These are phyloP conservation scores for Torymus texanus DNA, from an alignment of 2,888 invertebrate species.

Conservation along the genomic window DNA sequence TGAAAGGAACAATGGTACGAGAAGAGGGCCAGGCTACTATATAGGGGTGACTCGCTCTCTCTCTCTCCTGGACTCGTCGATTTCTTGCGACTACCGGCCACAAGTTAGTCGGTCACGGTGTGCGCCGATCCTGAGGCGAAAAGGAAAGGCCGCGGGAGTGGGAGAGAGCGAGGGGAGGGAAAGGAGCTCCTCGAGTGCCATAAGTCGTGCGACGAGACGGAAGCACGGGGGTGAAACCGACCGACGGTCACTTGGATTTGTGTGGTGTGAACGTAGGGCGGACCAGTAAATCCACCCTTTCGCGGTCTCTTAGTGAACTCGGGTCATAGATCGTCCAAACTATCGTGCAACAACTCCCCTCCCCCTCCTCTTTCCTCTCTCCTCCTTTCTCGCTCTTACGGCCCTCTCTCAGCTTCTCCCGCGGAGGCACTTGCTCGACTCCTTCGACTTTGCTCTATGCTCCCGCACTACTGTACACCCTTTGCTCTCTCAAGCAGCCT, in stretches of 20 bases:
- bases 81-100: conserved; percentile 36
- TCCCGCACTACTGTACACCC: conserved; percentile 55
- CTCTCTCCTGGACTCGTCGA: conserved; percentile 11
- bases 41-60: too few relatives aligned
- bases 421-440: conserved; percentile 54
- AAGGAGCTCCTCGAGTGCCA: conserved; percentile 65
- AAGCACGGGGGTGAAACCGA: conserved; percentile 63
- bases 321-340: conserved; percentile 73
- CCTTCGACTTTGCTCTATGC: conserved; percentile 56
- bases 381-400: background rate
- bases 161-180: conserved; percentile 41
- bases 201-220: conserved; percentile 68
- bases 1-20: too few relatives aligned
- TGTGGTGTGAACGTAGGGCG: conserved; percentile 74
- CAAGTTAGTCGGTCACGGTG: conserved; percentile 55
- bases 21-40: too few relatives aligned
- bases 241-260: conserved; percentile 74
- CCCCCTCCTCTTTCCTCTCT: background rate
- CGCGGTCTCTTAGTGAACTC: conserved; percentile 74
- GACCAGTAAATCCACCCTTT: conserved; percentile 74
- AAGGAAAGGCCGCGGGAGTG: conserved; percentile 8
- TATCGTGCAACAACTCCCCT: conserved; percentile 71
- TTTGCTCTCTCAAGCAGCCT: conserved; percentile 46
- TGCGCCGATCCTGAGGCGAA: conserved; percentile 41
- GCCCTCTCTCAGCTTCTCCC: conserved; percentile 35